phyloP scores from a whole-genome alignment of 1,140 invertebrate species.

The Nixonia krombeini region DNA sequence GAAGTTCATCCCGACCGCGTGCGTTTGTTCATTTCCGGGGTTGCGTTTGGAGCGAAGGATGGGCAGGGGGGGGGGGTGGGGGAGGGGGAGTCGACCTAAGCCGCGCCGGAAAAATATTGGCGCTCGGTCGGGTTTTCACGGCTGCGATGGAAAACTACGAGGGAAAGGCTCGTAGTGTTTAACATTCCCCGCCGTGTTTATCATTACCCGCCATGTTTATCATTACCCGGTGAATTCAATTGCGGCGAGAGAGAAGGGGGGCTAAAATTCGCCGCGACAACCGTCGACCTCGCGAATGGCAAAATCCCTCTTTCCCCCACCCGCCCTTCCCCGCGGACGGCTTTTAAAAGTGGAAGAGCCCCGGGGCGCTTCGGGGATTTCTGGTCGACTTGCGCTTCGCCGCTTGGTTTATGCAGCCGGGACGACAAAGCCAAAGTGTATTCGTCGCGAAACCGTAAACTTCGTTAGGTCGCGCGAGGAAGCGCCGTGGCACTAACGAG shows the following conservation, averaged over 20 bases:
- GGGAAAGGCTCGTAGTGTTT: too few relatives aligned
- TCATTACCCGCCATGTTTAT: too few relatives aligned
- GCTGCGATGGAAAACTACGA: too few relatives aligned
- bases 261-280: neutral
- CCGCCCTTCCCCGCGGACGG: neutral
- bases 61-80: too few relatives aligned
- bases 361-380: neutral
- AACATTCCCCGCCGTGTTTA: too few relatives aligned
- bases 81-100: too few relatives aligned
- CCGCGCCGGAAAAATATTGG: neutral
- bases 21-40: too few relatives aligned
- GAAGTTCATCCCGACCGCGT: too few relatives aligned
- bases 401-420: slow-evolving; percentile 40
- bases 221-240: neutral
- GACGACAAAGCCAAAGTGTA: slow-evolving; percentile 33
- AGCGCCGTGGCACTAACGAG: slow-evolving; percentile 43
- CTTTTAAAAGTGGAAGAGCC: neutral
- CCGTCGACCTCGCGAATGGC: neutral
- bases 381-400: slow-evolving; percentile 10
- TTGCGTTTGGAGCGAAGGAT: too few relatives aligned
- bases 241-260: neutral
- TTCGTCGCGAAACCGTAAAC: slow-evolving; percentile 47
- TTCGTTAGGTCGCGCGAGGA: slow-evolving; percentile 43
- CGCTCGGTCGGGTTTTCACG: too few relatives aligned
- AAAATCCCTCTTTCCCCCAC: neutral